Conservation (phyloP, 2,888 invertebrate species). For the Synergus itoensis region DNA sequence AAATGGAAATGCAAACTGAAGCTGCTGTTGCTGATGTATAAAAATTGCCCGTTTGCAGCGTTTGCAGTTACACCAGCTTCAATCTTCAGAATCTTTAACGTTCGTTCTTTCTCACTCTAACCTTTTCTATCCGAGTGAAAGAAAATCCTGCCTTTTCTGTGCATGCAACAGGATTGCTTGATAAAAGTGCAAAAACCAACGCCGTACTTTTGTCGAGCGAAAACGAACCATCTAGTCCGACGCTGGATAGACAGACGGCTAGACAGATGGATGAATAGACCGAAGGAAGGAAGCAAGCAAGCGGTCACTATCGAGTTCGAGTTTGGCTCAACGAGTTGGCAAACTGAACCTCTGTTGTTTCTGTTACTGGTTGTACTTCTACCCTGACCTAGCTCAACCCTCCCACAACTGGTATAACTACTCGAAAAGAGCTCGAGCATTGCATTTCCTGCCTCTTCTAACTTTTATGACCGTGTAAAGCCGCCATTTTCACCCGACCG, state of each 20-base stretch:
- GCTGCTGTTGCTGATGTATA: slow-evolving; percentile 61
- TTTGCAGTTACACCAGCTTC: slow-evolving; percentile 69
- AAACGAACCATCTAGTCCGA: slow-evolving; percentile 42
- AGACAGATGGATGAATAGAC: slow-evolving; percentile 52
- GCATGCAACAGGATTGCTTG: slow-evolving; percentile 55
- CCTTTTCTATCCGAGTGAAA: slow-evolving; percentile 46
- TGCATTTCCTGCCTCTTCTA: slow-evolving; percentile 67
- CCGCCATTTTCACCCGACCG: slow-evolving; percentile 66
- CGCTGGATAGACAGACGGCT: slow-evolving; percentile 21
- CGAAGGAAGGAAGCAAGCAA: slow-evolving; percentile 57
- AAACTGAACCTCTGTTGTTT: slow-evolving; percentile 67
- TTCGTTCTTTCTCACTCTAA: slow-evolving; percentile 30
- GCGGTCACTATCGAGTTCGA: slow-evolving; percentile 63
- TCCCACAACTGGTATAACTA: slow-evolving; percentile 60
- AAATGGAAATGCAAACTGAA: slow-evolving; percentile 58
- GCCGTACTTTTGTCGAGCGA: slow-evolving; percentile 60
- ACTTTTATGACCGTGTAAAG: slow-evolving; percentile 72
- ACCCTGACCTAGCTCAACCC: slow-evolving; percentile 60
- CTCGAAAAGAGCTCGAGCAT: slow-evolving; percentile 63
- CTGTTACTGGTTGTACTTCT: slow-evolving; percentile 42
- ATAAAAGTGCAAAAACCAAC: slow-evolving; percentile 66
- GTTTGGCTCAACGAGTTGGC: slow-evolving; percentile 73
- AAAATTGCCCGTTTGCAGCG: slow-evolving; percentile 69
- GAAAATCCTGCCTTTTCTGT: slow-evolving; percentile 40
- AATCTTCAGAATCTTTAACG: slow-evolving; percentile 60